Conservation (phyloP, 2,888 invertebrate species). For the Serrognathus titanus region DNA sequence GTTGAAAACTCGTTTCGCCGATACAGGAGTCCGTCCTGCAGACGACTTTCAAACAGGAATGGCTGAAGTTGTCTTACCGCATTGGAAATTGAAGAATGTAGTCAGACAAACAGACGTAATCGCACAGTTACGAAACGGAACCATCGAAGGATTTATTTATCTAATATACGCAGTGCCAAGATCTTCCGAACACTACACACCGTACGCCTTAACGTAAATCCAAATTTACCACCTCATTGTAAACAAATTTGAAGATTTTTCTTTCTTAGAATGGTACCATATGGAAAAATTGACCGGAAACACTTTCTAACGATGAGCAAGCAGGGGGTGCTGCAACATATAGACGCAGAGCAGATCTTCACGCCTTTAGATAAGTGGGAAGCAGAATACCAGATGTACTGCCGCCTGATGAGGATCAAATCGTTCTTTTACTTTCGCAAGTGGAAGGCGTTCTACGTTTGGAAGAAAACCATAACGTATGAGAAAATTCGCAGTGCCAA, state of each 20-base stretch:
- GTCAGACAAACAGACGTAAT: constrained; percentile 51
- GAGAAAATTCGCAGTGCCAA: constrained; percentile 63
- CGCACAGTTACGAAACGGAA: constrained; percentile 53
- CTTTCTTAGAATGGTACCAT: constrained; percentile 53
- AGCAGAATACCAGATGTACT: constrained; percentile 76
- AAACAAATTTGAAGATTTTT: neutral
- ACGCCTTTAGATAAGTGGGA: constrained; percentile 78
- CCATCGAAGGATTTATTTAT: constrained; percentile 69
- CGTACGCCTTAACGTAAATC: constrained; percentile 69
- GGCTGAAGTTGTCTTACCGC: constrained; percentile 31
- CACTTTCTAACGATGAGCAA: constrained; percentile 80
- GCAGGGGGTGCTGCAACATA: constrained; percentile 77
- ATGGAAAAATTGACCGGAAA: constrained; percentile 63
- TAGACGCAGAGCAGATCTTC: constrained; percentile 69
- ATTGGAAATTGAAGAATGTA: constrained; percentile 36
- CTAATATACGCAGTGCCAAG: constrained; percentile 72
- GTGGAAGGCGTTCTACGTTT: constrained; percentile 80
- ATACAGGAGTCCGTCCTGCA: no score
- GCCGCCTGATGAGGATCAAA: constrained; percentile 70
- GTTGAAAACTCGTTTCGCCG: no score
- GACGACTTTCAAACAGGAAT: neutral
- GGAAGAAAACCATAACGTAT: constrained; percentile 67
- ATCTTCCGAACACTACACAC: constrained; percentile 69
- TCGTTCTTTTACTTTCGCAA: constrained; percentile 65
- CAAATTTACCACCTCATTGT: neutral